Conservation (phyloP, 2,888 invertebrate species). For the Lepas anatifera region DNA sequence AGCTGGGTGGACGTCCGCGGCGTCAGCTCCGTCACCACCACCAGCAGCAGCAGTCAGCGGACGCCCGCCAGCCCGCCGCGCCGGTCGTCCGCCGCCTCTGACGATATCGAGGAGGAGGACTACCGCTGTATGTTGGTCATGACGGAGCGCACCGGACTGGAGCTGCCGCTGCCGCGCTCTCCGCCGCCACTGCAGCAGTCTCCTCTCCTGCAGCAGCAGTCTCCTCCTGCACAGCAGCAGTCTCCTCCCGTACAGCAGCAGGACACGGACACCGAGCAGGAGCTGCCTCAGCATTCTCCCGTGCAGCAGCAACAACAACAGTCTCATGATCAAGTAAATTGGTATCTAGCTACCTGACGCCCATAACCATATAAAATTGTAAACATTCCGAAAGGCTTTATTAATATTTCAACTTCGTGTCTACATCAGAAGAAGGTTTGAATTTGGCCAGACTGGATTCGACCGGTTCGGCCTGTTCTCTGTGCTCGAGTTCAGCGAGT, state of each 20-base stretch:
- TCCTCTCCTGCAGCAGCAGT: neutral
- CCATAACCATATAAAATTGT: no score
- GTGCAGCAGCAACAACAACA: neutral
- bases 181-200: neutral
- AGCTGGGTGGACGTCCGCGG: no score
- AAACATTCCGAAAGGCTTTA: no score
- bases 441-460: no score
- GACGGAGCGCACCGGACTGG: neutral
- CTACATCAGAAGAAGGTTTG: no score
- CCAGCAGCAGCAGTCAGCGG: no score
- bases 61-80: neutral
- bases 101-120: neutral
- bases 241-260: no score
- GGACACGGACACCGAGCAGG: neutral
- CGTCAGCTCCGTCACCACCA: no score
- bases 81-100: neutral
- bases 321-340: no score
- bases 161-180: neutral
- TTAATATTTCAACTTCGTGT: no score
- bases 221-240: no score
- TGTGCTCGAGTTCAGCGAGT: neutral
- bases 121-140: slow-evolving; percentile 1
- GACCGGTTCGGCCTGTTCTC: neutral
- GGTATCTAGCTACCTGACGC: no score
- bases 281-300: neutral